Evolutionary conservation across 35 echinoderm and acorn worm species (phyloP).

Genomic region (Apostichopus japonicus): DNA sequence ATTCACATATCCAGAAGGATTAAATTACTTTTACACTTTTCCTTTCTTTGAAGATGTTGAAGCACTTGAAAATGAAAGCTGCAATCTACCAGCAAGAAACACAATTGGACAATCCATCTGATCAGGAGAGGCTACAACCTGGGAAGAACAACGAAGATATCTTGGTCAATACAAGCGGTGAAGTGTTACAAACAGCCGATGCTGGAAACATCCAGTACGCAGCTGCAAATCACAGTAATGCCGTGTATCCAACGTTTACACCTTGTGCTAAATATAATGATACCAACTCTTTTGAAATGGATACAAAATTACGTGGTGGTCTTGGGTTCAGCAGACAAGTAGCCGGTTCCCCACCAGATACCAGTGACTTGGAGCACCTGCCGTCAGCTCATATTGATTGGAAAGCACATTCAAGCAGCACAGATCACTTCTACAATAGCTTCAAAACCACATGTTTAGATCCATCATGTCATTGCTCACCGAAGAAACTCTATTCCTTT

Average conservation of each 20-base stretch:
- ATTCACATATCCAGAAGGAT: too few species aligned
- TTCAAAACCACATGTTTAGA: constrained; percentile 19
- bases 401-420: neutral
- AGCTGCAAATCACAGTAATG: neutral
- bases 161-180: neutral
- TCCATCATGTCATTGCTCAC: constrained; percentile 19
- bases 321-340: neutral
- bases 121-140: neutral
- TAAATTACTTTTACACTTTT: neutral
- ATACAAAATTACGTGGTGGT: neutral
- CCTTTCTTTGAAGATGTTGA: constrained; percentile 37
- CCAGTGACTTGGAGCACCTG: neutral
- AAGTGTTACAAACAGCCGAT: neutral
- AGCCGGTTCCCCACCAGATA: neutral
- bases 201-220: neutral
- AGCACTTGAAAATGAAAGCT: constrained; percentile 35
- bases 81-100: neutral
- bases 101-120: neutral
- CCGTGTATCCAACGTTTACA: neutral
- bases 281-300: neutral
- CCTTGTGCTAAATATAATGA: neutral
- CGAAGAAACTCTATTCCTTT: neutral
- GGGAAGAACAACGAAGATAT: neutral
- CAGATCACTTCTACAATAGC: neutral
- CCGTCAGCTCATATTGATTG: neutral